Evolutionary conservation across 2,113 vertebrate genomes (phyloP), one percentile per base, ranked within the genome.

Genomic region (Philantomba maxwellii): DNA sequence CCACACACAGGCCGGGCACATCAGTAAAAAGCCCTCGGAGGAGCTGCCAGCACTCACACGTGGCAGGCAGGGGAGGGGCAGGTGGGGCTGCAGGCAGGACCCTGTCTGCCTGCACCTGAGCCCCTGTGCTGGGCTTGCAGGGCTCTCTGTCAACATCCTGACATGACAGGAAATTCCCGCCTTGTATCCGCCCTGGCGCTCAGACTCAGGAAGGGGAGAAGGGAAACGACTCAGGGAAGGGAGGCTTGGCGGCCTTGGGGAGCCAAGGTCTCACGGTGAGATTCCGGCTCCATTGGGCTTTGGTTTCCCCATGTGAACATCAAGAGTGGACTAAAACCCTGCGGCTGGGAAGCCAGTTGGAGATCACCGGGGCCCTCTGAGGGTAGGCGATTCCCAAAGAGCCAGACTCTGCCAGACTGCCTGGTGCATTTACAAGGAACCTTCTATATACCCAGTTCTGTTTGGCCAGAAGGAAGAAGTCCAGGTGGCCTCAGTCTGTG

Each of bases 21-120:
- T 51, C 5, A 7, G 47, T 64, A 23, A 57, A 19, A 39, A 80
- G 47, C 57, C 33, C 39, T 5, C 0, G 2, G 88, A 30, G 19
- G 33, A 25, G 53, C 11, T 55, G 6, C 26, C 2, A 4, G 55
- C 1, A n/a, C n/a, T 45, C n/a, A 6, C 6, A 2, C 17, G 6
- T 7, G 14, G 33, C 23, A 16, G 58, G 49, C 12, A 10, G 26
- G 45, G 25, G 43, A 9, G 25, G 8, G 7, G 16, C 12, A 15
- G 39, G 26, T 1, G 12, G 36, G 51, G 47, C n/a, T 7, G 7
- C 0, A 3, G 60, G 47, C n/a, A 6, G 36, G 51, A 87, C 26
- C 7, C 47, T 1, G 9, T 14, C 77, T 53, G 84, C 43, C 2
- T 15, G 45, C 55, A 43, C 77, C 84, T n/a, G 49, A 1, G n/a